Conservation (phyloP, 2,797 vertebrate genomes). For the Clarias pachynema region DNA sequence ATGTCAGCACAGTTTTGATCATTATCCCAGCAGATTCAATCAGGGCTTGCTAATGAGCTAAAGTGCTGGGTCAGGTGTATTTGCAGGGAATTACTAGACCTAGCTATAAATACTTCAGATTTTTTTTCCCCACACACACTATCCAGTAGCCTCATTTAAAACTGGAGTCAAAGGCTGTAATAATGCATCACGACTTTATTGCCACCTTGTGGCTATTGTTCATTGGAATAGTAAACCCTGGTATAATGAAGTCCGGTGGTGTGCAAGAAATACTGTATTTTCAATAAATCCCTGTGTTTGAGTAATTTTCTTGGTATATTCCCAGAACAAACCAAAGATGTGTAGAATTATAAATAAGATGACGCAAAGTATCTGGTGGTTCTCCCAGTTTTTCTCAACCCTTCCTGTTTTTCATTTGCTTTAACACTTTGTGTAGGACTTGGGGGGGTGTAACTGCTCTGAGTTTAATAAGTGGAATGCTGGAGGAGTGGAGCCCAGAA, state of each 20-base stretch:
- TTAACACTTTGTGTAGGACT: neutral
- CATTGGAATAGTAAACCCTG: slow-evolving; percentile 5
- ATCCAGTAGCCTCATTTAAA: neutral
- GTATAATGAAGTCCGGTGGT: neutral
- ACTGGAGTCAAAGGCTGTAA: neutral
- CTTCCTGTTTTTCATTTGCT: neutral
- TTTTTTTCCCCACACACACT: neutral
- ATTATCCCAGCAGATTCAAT: slow-evolving; percentile 7
- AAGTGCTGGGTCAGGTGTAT: slow-evolving; percentile 15
- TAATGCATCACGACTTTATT: slow-evolving; percentile 38
- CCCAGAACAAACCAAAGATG: neutral
- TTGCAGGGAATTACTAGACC: slow-evolving; percentile 14
- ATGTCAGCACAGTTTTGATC: slow-evolving; percentile 1
- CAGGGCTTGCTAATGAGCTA: slow-evolving; percentile 14
- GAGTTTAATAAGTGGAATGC: slow-evolving; percentile 51
- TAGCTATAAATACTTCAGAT: slow-evolving; percentile 7
- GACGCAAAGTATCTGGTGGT: neutral
- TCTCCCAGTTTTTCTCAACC: neutral
- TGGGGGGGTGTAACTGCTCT: neutral
- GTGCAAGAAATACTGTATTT: slow-evolving; percentile 15
- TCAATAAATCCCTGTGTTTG: neutral
- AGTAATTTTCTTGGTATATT: neutral
- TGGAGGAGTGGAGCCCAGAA: slow-evolving; percentile 34
- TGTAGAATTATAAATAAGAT: neutral
- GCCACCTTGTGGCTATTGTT: slow-evolving; percentile 44